Evolutionary conservation across 2,888 invertebrate genomes (phyloP).

Genomic region (Rhopalosiphum nymphaeae): DNA sequence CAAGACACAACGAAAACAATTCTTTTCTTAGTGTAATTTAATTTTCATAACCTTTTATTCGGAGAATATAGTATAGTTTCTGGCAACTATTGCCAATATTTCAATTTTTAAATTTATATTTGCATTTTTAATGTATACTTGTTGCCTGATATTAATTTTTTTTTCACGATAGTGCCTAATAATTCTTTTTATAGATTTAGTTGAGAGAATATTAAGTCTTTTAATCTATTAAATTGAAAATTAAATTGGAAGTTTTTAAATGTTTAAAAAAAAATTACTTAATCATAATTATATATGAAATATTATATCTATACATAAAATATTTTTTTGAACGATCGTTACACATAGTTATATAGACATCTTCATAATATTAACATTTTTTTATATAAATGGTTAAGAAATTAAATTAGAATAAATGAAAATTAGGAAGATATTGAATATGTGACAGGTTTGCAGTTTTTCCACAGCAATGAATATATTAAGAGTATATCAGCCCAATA

Average conservation of each 20-base stretch:
- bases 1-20: not conserved
- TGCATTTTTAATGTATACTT: not conserved
- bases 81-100: not conserved
- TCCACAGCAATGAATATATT: no score
- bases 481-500: no score
- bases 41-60: not conserved
- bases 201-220: no score
- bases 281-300: no score
- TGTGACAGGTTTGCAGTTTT: no score
- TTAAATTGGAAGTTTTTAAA: not conserved
- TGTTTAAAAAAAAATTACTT: not conserved
- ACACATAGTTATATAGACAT: no score
- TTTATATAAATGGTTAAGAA: no score
- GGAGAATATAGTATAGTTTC: not conserved
- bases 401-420: no score
- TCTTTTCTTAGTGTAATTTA: not conserved
- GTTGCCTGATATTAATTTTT: slow-evolving; percentile 8
- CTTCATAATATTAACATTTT: no score
- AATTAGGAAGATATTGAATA: no score
- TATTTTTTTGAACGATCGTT: no score
- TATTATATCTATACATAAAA: no score
- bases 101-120: slow-evolving; percentile 7
- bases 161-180: not conserved
- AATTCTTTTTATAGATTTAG: not conserved
- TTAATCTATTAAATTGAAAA: not conserved